These are phyloP conservation scores for Adelges cooleyi DNA, from an alignment of 1,140 invertebrate species.

Conservation along the genomic window DNA sequence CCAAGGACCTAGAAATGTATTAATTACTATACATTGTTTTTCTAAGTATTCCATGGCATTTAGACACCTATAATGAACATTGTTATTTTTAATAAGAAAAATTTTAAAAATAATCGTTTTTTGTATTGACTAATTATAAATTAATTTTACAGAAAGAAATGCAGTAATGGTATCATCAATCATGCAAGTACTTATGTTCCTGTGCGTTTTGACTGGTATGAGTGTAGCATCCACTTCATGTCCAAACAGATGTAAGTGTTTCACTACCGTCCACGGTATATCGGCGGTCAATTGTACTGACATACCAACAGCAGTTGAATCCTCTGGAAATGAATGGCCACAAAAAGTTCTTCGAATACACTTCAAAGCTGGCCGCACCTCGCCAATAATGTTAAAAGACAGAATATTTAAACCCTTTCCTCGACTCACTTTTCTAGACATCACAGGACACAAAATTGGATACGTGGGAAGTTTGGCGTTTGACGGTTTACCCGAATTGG, in stretches of 20 bases:
- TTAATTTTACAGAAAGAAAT: conserved; percentile 15
- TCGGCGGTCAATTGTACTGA: conserved; percentile 4
- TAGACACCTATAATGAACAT: too few relatives aligned
- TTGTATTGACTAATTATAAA: too few relatives aligned
- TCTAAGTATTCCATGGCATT: too few relatives aligned
- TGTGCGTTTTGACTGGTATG: background rate
- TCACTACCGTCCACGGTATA: background rate
- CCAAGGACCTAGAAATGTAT: too few relatives aligned
- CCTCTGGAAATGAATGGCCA: background rate
- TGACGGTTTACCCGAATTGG: background rate
- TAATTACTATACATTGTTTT: too few relatives aligned
- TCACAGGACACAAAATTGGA: background rate
- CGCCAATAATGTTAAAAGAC: conserved; percentile 8
- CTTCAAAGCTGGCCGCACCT: background rate
- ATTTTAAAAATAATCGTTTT: too few relatives aligned
- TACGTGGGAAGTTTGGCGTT: conserved; percentile 2
- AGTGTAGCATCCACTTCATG: background rate
- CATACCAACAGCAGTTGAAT: background rate
- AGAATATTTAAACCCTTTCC: conserved; percentile 4
- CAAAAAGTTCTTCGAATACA: background rate
- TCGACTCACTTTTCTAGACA: background rate
- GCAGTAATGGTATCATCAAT: background rate
- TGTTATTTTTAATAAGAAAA: too few relatives aligned
- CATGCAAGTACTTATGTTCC: background rate
- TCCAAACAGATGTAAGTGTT: conserved; percentile 6